Evolutionary conservation across 2,888 invertebrate genomes (phyloP).

Genomic region (Zelleria hepariella): DNA sequence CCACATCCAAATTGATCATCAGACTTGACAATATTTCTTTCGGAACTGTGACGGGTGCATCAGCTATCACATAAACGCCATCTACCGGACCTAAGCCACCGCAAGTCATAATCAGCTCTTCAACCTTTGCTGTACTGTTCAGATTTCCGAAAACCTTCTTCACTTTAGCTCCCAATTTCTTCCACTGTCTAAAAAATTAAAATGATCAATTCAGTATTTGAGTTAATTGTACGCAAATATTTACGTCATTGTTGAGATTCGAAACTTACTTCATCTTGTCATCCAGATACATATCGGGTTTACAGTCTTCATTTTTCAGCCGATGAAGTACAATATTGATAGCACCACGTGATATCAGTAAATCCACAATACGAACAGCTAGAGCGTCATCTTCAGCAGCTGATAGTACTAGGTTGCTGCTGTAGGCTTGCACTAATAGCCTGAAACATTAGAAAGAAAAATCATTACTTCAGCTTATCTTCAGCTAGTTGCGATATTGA

Average conservation of each 20-base stretch:
- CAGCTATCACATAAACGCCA: not conserved
- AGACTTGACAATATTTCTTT: not conserved
- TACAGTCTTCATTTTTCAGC: not conserved
- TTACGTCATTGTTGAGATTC: not conserved
- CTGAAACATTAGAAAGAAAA: not conserved
- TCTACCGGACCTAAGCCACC: not conserved
- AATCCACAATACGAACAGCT: not conserved
- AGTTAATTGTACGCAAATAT: not conserved
- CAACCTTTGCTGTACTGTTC: not conserved
- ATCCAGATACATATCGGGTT: not conserved
- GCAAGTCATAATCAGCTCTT: not conserved
- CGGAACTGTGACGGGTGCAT: not conserved
- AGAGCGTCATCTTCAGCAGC: not conserved
- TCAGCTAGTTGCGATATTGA: not conserved
- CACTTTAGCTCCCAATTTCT: not conserved
- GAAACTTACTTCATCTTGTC: not conserved
- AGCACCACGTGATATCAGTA: conserved; percentile 1
- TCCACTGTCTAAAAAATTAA: not conserved
- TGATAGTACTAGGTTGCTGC: not conserved
- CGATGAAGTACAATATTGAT: not conserved
- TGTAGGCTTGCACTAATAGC: not conserved
- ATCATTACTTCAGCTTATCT: not conserved
- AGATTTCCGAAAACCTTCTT: not conserved
- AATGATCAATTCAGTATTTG: not conserved
- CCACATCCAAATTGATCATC: not conserved